phyloP scores from a whole-genome alignment of 1,140 invertebrate genomes.

The Drosophila nikananu region DNA sequence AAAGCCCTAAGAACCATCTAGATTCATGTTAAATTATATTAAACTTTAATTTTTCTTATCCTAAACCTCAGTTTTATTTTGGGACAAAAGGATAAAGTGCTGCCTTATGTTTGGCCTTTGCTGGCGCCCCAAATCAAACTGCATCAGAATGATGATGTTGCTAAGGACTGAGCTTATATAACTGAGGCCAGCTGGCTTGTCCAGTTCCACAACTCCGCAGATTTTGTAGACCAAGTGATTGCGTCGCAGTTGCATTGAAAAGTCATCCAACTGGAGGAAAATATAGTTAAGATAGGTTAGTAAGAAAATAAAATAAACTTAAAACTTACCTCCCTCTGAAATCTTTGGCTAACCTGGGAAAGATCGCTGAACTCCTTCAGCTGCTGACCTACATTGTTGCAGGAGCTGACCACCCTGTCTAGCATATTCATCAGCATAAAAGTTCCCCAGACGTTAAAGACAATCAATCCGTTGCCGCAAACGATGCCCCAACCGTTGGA shows the following conservation, averaged over 20 bases:
- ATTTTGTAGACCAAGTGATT: constrained; percentile 54
- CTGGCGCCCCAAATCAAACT: constrained; percentile 55
- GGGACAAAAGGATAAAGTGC: background rate
- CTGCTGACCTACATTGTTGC: constrained; percentile 36
- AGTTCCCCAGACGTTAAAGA: constrained; percentile 10
- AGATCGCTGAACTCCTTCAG: constrained; percentile 50
- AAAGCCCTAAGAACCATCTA: background rate
- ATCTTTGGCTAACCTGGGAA: background rate
- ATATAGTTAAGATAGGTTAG: background rate
- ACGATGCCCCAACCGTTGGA: constrained; percentile 12
- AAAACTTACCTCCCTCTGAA: constrained; percentile 45
- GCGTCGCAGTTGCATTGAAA: constrained; percentile 22
- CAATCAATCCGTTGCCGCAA: constrained; percentile 38
- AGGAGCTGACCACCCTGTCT: constrained; percentile 42
- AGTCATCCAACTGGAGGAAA: constrained; percentile 47
- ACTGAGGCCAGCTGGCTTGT: constrained; percentile 27
- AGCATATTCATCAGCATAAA: constrained; percentile 48
- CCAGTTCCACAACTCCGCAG: constrained; percentile 36
- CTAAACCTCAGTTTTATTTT: background rate
- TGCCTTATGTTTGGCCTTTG: background rate
- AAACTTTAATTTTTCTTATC: background rate
- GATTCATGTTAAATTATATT: background rate
- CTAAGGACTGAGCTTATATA: constrained; percentile 49
- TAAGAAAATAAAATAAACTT: background rate
- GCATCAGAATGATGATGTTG: constrained; percentile 64